Base-by-base conservation (phyloP, 2,797 vertebrate genomes). In the Syndactyla subalaris region DNA sequence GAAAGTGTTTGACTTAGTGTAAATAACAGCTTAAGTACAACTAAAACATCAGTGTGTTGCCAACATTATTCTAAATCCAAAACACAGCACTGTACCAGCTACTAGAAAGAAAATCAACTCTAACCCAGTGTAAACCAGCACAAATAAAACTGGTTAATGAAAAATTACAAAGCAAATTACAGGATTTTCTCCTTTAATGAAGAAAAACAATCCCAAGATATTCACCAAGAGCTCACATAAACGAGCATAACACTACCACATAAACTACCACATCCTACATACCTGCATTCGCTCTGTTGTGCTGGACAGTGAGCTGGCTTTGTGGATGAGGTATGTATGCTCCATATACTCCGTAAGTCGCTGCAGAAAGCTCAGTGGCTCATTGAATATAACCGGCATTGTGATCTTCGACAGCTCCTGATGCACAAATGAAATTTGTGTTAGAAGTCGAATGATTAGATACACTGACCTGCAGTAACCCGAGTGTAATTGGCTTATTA, bases 371-470 rank as follows among this genome's bases (percentile, higher is more conserved):
- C 99, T 99, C 97, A 99, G 97, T 0, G 99, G 99, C 97, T 99
- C 99, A 7, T 99, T 99, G 97, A 99, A 99, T 88, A 99, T 98
- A 73, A 99, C 99, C 0, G 99, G 99, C 99, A 99, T 99, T 51
- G 99, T 99, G 94, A 99, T 99, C 98, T 99, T 99, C 58, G 99
- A 99, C 79, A 99, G 61, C 96, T 99, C 99, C 99, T 99, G 96
- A 82, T 29, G 88, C 41, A 59, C 93, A 77, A 94, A 88, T 93
- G 92, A 88, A 89, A 88, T 24, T 45, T 6, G 39, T 58, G 46
- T 96, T 88, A 82, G 34, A 74, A 63, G 29, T 1, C 58, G 34
- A 72, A 29, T 6, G 48, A 34, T n/a, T 61, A 75, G 39, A 74
- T 52, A 51, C 3, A 1, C 34, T 46, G 63, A 66, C 95, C 85